phyloP scores from a whole-genome alignment of 2,888 invertebrate species.

The Nyleta sp. region DNA sequence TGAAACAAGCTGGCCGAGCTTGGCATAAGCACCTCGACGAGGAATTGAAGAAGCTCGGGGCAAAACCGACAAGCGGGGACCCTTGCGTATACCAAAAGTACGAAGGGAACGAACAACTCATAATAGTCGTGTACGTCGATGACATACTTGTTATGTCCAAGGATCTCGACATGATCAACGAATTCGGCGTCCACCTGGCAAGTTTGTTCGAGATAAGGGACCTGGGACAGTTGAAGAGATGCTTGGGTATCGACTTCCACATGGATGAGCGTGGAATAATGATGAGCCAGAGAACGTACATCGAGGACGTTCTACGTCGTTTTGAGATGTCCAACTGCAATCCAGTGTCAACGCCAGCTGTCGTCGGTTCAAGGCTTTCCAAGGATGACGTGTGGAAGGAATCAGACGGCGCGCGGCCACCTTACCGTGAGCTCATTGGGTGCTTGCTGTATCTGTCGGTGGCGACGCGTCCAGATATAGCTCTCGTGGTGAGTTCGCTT shows the following conservation, averaged over 20 bases:
- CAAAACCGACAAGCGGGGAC: neutral
- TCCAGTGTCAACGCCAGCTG: slow-evolving; percentile 67
- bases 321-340: slow-evolving; percentile 69
- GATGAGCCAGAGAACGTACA: neutral
- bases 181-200: neutral
- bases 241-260: neutral
- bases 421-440: slow-evolving; percentile 14
- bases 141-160: neutral
- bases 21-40: neutral
- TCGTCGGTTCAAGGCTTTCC: slow-evolving; percentile 36
- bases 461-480: slow-evolving; percentile 62
- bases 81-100: neutral
- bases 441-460: too few relatives aligned
- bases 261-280: neutral
- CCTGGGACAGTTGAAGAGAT: neutral
- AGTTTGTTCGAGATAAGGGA: neutral
- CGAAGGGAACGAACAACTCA: neutral
- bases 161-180: neutral
- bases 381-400: neutral
- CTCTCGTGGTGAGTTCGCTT: slow-evolving; percentile 56
- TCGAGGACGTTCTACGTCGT: too few relatives aligned
- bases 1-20: neutral
- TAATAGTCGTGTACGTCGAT: neutral
- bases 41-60: neutral
- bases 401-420: neutral